These are phyloP conservation scores for Aspidiotus destructor DNA, from an alignment of 2,888 invertebrate genomes.

Conservation along the genomic window DNA sequence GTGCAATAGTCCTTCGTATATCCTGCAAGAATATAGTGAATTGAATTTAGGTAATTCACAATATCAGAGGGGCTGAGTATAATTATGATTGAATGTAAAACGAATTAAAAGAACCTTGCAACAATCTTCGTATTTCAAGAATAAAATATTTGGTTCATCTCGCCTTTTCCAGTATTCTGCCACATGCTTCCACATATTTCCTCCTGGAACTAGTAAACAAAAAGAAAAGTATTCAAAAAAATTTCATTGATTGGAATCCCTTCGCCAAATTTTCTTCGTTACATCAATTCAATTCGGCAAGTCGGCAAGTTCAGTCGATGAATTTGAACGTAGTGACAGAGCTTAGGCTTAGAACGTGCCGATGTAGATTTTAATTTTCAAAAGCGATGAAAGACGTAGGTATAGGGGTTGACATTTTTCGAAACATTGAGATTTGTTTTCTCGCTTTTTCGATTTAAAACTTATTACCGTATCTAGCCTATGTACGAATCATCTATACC, in stretches of 20 bases:
- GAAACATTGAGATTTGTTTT: no score
- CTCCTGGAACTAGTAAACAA: constrained; percentile 27
- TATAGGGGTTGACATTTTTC: no score
- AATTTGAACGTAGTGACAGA: not conserved
- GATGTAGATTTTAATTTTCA: no score
- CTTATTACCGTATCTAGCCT: no score
- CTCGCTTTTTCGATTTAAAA: no score
- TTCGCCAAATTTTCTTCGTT: not conserved
- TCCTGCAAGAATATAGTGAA: constrained; percentile 45
- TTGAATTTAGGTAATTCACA: not conserved
- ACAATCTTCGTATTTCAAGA: constrained; percentile 74
- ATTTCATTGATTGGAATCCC: not conserved
- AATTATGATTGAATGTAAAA: no score
- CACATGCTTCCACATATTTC: constrained; percentile 54
- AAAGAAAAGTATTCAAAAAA: not conserved
- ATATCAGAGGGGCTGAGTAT: no score
- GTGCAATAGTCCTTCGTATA: constrained; percentile 53
- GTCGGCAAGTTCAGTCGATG: not conserved
- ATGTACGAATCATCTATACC: no score
- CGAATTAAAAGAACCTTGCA: constrained; percentile 44
- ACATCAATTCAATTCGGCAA: no score
- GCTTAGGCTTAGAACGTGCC: no score
- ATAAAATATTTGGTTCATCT: constrained; percentile 60
- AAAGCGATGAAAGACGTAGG: no score
- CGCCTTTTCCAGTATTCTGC: constrained; percentile 53